A percentile compares a stretch with the other conserved stretches of the same genome.
Conservation (phyloP, 2,888 invertebrate species). For the Hirtodrosophila cameraria region DNA sequence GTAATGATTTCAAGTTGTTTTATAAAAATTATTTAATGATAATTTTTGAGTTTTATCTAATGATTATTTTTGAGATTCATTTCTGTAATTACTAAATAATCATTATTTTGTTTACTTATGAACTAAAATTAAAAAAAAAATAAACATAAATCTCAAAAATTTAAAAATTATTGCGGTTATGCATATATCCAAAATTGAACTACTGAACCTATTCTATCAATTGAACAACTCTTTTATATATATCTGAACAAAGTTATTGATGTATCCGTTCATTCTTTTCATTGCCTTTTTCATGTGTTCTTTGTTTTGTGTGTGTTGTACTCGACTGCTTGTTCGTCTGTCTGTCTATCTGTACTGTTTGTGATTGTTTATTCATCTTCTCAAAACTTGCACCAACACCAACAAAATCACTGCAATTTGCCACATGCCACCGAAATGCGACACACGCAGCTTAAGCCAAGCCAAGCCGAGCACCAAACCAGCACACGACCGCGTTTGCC, state of each 20-base stretch:
- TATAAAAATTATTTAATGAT: too few relatives aligned
- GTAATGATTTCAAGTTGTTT: too few relatives aligned
- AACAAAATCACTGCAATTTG: conserved; percentile 45
- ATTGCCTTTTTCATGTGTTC: conserved; percentile 54
- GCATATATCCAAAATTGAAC: too few relatives aligned
- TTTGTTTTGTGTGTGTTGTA: conserved; percentile 36
- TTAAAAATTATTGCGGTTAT: too few relatives aligned
- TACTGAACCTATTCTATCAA: too few relatives aligned
- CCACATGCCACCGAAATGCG: conserved; percentile 40
- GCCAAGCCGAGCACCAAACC: conserved; percentile 67
- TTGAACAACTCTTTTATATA: conserved; percentile 20
- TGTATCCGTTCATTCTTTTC: conserved; percentile 56
- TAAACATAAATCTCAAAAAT: too few relatives aligned
- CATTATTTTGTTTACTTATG: too few relatives aligned
- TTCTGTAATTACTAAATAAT: too few relatives aligned
- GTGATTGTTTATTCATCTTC: conserved; percentile 44
- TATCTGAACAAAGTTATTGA: conserved; percentile 25
- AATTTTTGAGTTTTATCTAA: too few relatives aligned
- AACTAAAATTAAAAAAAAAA: too few relatives aligned
- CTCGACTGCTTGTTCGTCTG: conserved; percentile 23
- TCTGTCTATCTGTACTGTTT: conserved; percentile 20
- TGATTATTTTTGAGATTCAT: too few relatives aligned
- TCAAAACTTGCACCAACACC: conserved; percentile 53
- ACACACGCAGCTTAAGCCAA: conserved; percentile 81
- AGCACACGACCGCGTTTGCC: conserved; percentile 53